Evolutionary conservation across 2,888 invertebrate genomes (phyloP).

Genomic region (Deroplatys truncata): DNA sequence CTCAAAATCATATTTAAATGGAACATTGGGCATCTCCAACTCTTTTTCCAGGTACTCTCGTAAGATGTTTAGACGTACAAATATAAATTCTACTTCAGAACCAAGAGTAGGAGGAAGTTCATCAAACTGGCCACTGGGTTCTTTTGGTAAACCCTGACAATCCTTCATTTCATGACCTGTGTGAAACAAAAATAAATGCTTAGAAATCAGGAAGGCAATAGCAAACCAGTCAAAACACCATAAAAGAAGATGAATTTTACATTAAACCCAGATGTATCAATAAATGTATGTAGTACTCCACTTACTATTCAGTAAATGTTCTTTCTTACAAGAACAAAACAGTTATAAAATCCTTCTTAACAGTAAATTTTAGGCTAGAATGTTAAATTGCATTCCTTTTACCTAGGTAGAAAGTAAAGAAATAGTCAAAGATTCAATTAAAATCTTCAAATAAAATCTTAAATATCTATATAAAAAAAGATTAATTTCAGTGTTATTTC

Average conservation of each 20-base stretch:
- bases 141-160: conserved; percentile 69
- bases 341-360: too few relatives aligned
- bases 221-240: neutral
- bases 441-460: too few relatives aligned
- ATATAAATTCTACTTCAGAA: conserved; percentile 82
- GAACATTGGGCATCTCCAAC: conserved; percentile 84
- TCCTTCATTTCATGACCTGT: conserved; percentile 91
- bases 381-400: too few relatives aligned
- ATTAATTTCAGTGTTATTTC: too few relatives aligned
- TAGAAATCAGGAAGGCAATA: neutral
- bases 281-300: neutral
- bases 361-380: too few relatives aligned
- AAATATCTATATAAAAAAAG: too few relatives aligned
- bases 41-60: conserved; percentile 91
- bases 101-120: conserved; percentile 58
- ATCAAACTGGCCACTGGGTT: conserved; percentile 53
- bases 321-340: too few relatives aligned
- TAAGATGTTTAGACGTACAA: conserved; percentile 87
- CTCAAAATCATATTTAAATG: conserved; percentile 93
- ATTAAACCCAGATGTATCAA: neutral
- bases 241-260: conserved; percentile 1
- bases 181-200: conserved; percentile 26
- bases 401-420: too few relatives aligned
- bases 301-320: neutral
- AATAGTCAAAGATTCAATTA: too few relatives aligned